Evolutionary conservation across 2,797 vertebrate species (phyloP), one percentile per base, ranked within the genome.

Genomic region (Xyrichtys novacula): DNA sequence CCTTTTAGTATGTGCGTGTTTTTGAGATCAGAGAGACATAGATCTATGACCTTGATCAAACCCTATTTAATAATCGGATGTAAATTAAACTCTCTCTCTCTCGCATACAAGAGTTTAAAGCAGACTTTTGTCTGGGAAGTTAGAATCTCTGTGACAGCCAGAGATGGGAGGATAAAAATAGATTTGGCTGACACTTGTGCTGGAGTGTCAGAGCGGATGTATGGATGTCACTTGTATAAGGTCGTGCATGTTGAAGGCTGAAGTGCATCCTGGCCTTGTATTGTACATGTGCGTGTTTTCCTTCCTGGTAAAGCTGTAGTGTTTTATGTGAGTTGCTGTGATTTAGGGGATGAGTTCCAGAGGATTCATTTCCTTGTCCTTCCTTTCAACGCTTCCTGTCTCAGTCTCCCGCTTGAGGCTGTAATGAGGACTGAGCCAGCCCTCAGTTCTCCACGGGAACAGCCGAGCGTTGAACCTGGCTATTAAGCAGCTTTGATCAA

Each of bases 401-500:
- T 42, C 73, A 74, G 47, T 65, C 78, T 80, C 71, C 65, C 56
- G 10, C 71, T 38, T 32, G 65, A 83, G 68, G 61, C 65, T 67
- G 36, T 76, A 82, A 84, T 76, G 49, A 86, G 78, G 64, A 63
- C 60, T 42, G 63, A 81, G 61, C 23, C 56, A 67, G 80, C 58
- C 71, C 38, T 59, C 34, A 52, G 56, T 53, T 70, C 67, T n/a
- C 55, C 56, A 71, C 40, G 52, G 53, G 40, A 67, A 71, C 75
- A 62, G 57, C 26, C n/a, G 20, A 59, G 16, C 40, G 68, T 71
- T 74, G 56, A 82, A 86, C 67, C 61, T 74, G 55, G 53, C 65
- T 80, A 82, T 89, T 84, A 86, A 68, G 70, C 43, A 19, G 64
- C 77, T 79, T 77, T 68, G 49, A 85, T 88, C 66, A 74, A 52